A percentile compares a stretch with the other conserved stretches of the same genome.
These are phyloP conservation scores for Fulmarus glacialis DNA, from an alignment of 2,113 vertebrate species.

Conservation along the genomic window DNA sequence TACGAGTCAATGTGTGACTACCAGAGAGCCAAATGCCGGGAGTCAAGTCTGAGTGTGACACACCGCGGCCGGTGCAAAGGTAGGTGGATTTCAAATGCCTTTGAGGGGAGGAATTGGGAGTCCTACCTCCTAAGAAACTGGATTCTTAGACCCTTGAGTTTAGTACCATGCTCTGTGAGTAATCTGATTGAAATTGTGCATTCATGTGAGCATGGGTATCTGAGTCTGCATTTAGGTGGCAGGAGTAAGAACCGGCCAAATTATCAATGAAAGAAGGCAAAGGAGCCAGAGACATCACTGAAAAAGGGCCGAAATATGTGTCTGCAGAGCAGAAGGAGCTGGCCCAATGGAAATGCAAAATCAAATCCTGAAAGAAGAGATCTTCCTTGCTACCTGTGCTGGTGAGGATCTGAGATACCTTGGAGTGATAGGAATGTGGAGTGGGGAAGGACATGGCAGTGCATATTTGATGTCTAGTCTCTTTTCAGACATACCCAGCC, in stretches of 20 bases:
- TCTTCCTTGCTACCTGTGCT: background rate
- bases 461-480: background rate
- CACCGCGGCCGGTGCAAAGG: conserved; percentile 93
- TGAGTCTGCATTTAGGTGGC: background rate
- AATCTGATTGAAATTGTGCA: background rate
- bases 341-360: background rate
- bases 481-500: background rate
- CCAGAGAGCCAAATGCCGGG: conserved; percentile 94
- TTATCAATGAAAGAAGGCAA: background rate
- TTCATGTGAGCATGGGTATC: background rate
- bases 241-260: background rate
- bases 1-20: conserved; percentile 94
- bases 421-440: background rate
- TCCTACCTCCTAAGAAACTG: background rate
- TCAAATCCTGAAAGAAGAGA: background rate
- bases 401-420: background rate
- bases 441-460: background rate
- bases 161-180: background rate
- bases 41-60: conserved; percentile 80
- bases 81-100: conserved; percentile 46
- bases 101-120: background rate
- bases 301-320: background rate
- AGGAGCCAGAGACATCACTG: background rate
- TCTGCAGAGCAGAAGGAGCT: background rate
- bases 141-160: background rate